Evolutionary conservation across 1,140 invertebrate genomes (phyloP), one percentile per base, ranked within the genome.

Genomic region (Charaxes varanes): DNA sequence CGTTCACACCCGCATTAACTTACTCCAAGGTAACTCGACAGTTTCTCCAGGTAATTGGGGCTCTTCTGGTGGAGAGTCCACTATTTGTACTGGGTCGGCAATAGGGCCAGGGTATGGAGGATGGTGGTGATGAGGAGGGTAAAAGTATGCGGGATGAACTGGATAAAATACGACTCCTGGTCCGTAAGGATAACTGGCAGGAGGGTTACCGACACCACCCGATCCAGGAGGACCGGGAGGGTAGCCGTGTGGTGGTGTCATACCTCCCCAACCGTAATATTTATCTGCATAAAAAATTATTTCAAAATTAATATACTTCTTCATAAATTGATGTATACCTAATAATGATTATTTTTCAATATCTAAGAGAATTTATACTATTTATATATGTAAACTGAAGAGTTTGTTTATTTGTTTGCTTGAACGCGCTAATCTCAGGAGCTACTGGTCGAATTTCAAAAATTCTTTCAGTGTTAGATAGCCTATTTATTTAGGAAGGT

Each of bases 11-110:
- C 31, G 38, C 19, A 22, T 26, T 27, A 32, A 82, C 78, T 82
- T 78, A 82, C 78, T 74, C 64, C 68, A 82, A 30, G 78, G 78
- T 35, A 82, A 62, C 50, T 79, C 74, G 58, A 82, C 78, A 21
- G 67, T 74, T 37, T 82, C 78, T 37, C 78, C 78, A 14, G 78
- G 71, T 41, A 82, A 53, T 61, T 72, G 56, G 7, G 77, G 66
- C 26, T 73, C 68, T 21, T 50, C 47, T 24, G 55, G 60, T 18
- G 52, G 56, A 19, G 53, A 36, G 13, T 66, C 60, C 16, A 67
- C 66, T 17, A 74, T 54, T 41, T 59, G 27, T 31, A 50, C 24
- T 18, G 37, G 19, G 11, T 47, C 45, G 5, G 51, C 19, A 23
- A 50, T 28, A 4, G 40, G 30, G 3, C 7, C 35, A 6, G 47